Conservation (phyloP, 2,113 vertebrate species). For the Larimichthys polyactis region DNA sequence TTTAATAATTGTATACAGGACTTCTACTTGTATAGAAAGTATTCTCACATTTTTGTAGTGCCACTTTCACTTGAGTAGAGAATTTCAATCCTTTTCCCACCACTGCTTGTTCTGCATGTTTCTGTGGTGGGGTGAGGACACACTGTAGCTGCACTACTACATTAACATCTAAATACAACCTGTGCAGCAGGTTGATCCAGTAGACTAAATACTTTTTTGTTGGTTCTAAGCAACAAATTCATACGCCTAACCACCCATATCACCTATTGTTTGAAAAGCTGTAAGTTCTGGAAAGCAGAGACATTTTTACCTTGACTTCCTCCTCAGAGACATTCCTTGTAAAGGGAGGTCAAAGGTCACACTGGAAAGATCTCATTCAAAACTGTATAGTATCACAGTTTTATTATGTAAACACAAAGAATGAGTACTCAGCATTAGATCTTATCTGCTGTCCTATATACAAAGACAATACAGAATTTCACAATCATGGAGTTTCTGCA, state of each 20-base stretch:
- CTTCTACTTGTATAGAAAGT: background rate
- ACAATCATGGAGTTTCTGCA: background rate
- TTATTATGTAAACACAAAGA: too few species aligned
- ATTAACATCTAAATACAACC: background rate
- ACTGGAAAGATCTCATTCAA: background rate
- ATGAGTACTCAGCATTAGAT: background rate
- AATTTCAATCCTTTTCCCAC: background rate
- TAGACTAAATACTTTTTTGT: background rate
- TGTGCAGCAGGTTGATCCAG: conserved; percentile 52
- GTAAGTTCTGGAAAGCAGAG: background rate
- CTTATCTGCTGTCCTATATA: background rate
- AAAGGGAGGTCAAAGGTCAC: conserved; percentile 34
- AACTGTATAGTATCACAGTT: background rate
- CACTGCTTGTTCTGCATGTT: background rate
- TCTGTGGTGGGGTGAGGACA: conserved; percentile 22
- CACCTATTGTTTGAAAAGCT: background rate
- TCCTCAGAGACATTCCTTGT: conserved; percentile 6
- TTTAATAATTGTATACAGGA: too few species aligned
- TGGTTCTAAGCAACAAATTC: background rate
- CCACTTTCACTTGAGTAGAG: background rate
- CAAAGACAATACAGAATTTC: background rate
- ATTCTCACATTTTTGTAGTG: background rate
- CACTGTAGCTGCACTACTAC: background rate
- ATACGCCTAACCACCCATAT: background rate
- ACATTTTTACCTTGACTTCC: conserved; percentile 21